Evolutionary conservation across 2,113 vertebrate genomes (phyloP).

Genomic region (Nycticebus coucang): DNA sequence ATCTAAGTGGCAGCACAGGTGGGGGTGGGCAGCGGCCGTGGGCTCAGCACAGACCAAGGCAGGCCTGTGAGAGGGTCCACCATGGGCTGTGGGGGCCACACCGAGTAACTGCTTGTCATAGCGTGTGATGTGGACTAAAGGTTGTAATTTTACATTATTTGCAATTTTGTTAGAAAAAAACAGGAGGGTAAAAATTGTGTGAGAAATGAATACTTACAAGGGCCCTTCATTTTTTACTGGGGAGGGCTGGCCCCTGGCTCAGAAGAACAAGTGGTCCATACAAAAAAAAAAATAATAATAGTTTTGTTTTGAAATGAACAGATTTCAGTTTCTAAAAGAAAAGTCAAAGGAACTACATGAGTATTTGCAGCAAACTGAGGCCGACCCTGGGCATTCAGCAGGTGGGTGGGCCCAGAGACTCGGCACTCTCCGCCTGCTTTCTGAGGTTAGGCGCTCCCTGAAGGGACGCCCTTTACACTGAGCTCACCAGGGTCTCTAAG

Average conservation of each 20-base stretch:
- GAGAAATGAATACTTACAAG: neutral
- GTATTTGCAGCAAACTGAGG: fast-evolving
- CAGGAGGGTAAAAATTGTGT: neutral
- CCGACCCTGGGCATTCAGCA: fast-evolving
- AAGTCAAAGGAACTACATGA: neutral
- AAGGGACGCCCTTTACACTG: neutral
- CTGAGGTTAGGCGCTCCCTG: too few relatives aligned
- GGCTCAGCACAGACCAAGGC: fast-evolving
- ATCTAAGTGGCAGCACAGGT: fast-evolving
- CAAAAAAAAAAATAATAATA: too few relatives aligned
- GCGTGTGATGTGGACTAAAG: too few relatives aligned
- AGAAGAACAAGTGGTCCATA: neutral
- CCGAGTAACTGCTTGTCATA: fast-evolving
- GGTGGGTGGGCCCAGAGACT: neutral
- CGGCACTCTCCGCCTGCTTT: fast-evolving
- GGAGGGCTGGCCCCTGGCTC: neutral
- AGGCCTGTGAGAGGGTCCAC: too few relatives aligned
- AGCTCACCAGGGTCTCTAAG: too few relatives aligned
- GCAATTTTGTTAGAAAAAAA: neutral
- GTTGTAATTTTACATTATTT: neutral
- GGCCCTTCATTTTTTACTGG: neutral
- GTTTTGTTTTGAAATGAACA: neutral
- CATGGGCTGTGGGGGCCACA: fast-evolving
- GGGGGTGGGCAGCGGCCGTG: neutral
- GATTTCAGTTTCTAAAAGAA: neutral